Conservation (phyloP, 1,140 invertebrate species). For the Drosophila neocordata region DNA sequence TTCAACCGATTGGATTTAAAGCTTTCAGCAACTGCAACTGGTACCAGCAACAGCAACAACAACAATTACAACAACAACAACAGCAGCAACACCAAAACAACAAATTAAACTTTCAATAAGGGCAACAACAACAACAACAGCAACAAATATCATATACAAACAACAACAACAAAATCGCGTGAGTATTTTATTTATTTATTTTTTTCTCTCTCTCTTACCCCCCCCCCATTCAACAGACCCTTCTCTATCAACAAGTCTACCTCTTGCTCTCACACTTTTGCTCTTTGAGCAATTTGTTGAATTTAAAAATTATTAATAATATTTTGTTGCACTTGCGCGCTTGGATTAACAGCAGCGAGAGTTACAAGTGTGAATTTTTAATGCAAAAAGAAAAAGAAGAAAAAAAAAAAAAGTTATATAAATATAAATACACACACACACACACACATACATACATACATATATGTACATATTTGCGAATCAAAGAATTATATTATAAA, state of each 20-base stretch:
- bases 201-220: background rate
- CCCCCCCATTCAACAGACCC: background rate
- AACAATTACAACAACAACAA: background rate
- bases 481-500: background rate
- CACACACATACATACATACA: background rate
- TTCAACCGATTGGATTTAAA: background rate
- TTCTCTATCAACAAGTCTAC: background rate
- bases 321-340: constrained; percentile 16
- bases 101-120: constrained; percentile 10
- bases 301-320: constrained; percentile 37
- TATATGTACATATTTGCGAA: background rate
- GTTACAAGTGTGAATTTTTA: constrained; percentile 4
- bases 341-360: background rate
- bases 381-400: constrained; percentile 1
- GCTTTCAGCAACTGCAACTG: constrained; percentile 10
- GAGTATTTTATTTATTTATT: background rate
- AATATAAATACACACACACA: background rate
- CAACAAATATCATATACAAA: constrained; percentile 8
- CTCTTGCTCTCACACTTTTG: background rate
- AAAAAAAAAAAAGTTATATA: background rate
- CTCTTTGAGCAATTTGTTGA: constrained; percentile 14
- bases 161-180: constrained; percentile 7
- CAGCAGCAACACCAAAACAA: background rate
- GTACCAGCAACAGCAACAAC: background rate
- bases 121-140: background rate